phyloP scores from a whole-genome alignment of 92 coral and sea anemone species.

The Virgularia gustaviana region DNA sequence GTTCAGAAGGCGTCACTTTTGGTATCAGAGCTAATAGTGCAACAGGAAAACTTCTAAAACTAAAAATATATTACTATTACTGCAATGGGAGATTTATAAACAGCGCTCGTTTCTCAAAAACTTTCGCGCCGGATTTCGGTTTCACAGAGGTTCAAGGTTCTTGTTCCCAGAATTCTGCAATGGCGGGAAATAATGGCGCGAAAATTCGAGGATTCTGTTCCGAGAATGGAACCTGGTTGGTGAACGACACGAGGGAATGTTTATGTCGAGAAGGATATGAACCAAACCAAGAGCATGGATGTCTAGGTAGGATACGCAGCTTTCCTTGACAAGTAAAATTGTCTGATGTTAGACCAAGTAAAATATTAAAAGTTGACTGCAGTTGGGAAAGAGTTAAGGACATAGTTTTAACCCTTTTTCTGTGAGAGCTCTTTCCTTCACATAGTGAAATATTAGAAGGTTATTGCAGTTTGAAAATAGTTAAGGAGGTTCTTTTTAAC shows the following conservation, averaged over 20 bases:
- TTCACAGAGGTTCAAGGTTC: slow-evolving; percentile 42
- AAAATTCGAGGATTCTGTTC: slow-evolving; percentile 51
- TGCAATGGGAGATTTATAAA: slow-evolving; percentile 48
- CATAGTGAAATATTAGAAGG: too few relatives aligned
- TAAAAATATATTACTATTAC: slow-evolving; percentile 54
- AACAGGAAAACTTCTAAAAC: slow-evolving; percentile 41
- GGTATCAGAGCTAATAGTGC: slow-evolving; percentile 46
- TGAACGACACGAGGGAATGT: slow-evolving; percentile 44
- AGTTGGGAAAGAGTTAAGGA: too few relatives aligned
- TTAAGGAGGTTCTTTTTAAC: neutral
- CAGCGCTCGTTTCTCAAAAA: slow-evolving; percentile 49
- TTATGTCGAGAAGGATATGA: slow-evolving; percentile 70
- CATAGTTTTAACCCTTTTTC: too few relatives aligned
- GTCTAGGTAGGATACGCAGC: too few relatives aligned
- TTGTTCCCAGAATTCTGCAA: slow-evolving; percentile 47
- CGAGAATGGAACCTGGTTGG: slow-evolving; percentile 72
- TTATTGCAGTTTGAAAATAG: too few relatives aligned
- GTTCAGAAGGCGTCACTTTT: slow-evolving; percentile 7
- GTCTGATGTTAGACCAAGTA: too few relatives aligned
- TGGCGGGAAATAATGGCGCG: slow-evolving; percentile 22
- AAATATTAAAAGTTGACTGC: too few relatives aligned
- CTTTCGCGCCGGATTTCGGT: slow-evolving; percentile 56
- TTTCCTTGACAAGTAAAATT: too few relatives aligned
- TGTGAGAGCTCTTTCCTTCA: too few relatives aligned
- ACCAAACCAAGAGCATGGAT: neutral